Evolutionary conservation across 2,888 invertebrate genomes (phyloP).

Genomic region (Agapostemon virescens): DNA sequence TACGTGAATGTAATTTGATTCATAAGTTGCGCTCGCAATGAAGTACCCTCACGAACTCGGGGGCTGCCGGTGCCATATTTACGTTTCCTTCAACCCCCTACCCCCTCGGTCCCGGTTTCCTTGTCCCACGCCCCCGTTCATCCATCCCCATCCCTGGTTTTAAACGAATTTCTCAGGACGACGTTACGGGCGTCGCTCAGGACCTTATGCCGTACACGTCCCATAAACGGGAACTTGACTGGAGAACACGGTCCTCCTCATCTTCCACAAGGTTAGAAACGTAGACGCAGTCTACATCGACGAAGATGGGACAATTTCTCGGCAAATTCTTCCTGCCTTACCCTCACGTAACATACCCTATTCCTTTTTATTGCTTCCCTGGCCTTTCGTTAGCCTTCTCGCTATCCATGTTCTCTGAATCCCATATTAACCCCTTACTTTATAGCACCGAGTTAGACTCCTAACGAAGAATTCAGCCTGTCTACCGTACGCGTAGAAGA

Average conservation of each 20-base stretch:
- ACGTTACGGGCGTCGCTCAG: conserved; percentile 25
- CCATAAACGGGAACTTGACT: conserved; percentile 41
- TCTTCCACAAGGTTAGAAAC: conserved; percentile 21
- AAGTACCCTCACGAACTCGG: conserved; percentile 22
- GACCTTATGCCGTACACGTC: conserved; percentile 57
- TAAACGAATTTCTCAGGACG: conserved; percentile 57
- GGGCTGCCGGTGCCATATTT: conserved; percentile 37
- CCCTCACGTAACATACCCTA: background rate
- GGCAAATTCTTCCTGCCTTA: background rate
- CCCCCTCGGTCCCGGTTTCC: background rate
- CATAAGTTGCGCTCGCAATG: conserved; percentile 47
- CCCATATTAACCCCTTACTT: background rate
- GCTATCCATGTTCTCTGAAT: background rate
- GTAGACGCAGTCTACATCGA: conserved; percentile 23
- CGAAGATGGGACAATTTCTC: conserved; percentile 29
- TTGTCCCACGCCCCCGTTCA: background rate
- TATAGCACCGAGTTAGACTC: too few relatives aligned
- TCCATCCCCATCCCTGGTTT: conserved; percentile 23
- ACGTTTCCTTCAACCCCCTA: conserved; percentile 8
- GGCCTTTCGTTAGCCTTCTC: background rate
- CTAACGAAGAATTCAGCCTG: background rate
- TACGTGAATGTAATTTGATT: conserved; percentile 55
- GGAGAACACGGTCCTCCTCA: conserved; percentile 13
- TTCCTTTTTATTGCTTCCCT: background rate
- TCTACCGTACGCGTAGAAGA: too few relatives aligned